A percentile compares a stretch with the other conserved stretches of the same genome.
phyloP scores from a whole-genome alignment of 2,888 invertebrate species.

The Dicycla oo region DNA sequence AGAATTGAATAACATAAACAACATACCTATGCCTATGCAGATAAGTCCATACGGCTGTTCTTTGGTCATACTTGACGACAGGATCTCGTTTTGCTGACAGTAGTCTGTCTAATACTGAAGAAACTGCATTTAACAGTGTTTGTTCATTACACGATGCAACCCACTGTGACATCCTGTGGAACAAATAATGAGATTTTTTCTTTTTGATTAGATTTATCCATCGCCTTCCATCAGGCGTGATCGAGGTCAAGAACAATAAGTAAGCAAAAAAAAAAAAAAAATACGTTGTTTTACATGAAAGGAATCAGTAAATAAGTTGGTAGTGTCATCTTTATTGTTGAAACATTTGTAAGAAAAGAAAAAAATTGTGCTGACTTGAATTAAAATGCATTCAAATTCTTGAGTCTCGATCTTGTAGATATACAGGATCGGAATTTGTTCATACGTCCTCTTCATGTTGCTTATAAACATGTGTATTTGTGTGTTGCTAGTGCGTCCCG shows the following conservation, averaged over 20 bases:
- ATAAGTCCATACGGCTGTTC: constrained; percentile 98
- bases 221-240: no score
- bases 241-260: no score
- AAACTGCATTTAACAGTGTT: constrained; percentile 95
- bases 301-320: neutral
- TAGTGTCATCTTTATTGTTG: neutral
- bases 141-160: constrained; percentile 91
- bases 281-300: neutral
- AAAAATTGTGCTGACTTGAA: no score
- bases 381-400: no score
- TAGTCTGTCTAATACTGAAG: constrained; percentile 97
- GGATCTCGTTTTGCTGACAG: constrained; percentile 96
- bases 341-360: no score
- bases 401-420: no score
- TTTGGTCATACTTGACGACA: constrained; percentile 97
- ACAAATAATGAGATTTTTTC: constrained; percentile 4
- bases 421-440: no score
- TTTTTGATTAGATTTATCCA: no score
- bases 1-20: neutral
- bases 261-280: no score
- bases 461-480: no score
- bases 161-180: constrained; percentile 91
- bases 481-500: no score
- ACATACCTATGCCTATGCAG: constrained; percentile 93
- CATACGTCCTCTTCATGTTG: no score